Evolutionary conservation across 1,140 invertebrate species (phyloP).

Genomic region (Solenopsis invicta): DNA sequence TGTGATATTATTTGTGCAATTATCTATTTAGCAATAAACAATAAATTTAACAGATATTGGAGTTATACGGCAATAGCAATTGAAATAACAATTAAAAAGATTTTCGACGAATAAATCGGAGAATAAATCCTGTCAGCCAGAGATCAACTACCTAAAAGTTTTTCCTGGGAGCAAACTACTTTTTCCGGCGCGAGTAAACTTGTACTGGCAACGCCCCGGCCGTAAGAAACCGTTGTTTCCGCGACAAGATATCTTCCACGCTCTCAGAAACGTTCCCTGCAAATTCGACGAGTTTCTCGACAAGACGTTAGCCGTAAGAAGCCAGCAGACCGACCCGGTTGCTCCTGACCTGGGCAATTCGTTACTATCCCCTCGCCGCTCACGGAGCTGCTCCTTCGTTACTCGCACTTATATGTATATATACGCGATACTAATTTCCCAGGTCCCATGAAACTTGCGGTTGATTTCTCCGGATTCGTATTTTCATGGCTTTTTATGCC

Average conservation of each 20-base stretch:
- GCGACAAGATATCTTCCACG: slow-evolving; percentile 70
- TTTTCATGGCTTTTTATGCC: slow-evolving; percentile 41
- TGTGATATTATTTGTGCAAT: neutral
- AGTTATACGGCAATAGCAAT: neutral
- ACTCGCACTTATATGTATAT: slow-evolving; percentile 43
- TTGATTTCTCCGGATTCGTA: slow-evolving; percentile 56
- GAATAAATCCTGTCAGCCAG: slow-evolving; percentile 1
- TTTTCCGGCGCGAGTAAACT: slow-evolving; percentile 57
- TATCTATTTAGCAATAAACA: neutral
- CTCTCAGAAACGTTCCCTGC: slow-evolving; percentile 60
- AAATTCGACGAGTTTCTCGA: slow-evolving; percentile 75
- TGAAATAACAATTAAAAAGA: slow-evolving; percentile 28
- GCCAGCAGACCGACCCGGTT: slow-evolving; percentile 63
- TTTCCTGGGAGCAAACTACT: slow-evolving; percentile 45
- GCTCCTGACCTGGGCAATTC: slow-evolving; percentile 40
- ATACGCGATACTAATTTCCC: slow-evolving; percentile 68
- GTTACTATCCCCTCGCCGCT: slow-evolving; percentile 56
- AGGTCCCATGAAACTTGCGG: slow-evolving; percentile 33
- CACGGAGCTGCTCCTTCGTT: slow-evolving; percentile 46
- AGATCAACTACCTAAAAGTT: slow-evolving; percentile 49
- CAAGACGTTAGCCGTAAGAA: slow-evolving; percentile 67
- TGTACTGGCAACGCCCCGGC: slow-evolving; percentile 55
- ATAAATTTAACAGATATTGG: neutral
- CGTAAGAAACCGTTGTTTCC: slow-evolving; percentile 57
- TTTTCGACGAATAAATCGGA: slow-evolving; percentile 20